Evolutionary conservation across 2,888 invertebrate species (phyloP).

Genomic region (Sarcophaga variegata): DNA sequence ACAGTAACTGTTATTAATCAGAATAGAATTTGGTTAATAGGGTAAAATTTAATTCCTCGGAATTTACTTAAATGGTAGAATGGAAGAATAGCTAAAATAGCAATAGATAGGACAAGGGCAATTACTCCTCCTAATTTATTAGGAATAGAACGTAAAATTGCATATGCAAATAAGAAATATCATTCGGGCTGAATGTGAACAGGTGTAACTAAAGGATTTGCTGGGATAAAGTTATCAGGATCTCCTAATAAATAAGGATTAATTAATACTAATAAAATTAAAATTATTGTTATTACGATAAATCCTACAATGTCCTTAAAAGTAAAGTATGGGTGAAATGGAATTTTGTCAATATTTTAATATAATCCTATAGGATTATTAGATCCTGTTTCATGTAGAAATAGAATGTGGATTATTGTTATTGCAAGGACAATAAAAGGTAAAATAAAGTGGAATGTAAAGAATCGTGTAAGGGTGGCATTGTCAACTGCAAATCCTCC

Average conservation of each 20-base stretch:
- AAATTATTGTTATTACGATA: constrained; percentile 83
- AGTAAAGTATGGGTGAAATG: constrained; percentile 86
- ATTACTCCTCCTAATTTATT: constrained; percentile 90
- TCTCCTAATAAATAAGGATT: constrained; percentile 86
- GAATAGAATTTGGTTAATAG: constrained; percentile 84
- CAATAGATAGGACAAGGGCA: constrained; percentile 83
- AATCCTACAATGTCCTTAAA: constrained; percentile 86
- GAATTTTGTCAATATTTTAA: constrained; percentile 86
- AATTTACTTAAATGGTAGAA: constrained; percentile 84
- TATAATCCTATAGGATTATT: constrained; percentile 86
- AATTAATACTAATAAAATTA: constrained; percentile 83
- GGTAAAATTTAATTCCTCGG: constrained; percentile 85
- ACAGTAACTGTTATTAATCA: constrained; percentile 84
- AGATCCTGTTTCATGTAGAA: constrained; percentile 87
- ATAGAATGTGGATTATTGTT: constrained; percentile 86
- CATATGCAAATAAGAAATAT: constrained; percentile 92
- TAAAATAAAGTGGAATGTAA: constrained; percentile 88
- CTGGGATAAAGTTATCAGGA: constrained; percentile 88
- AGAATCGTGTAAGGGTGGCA: constrained; percentile 89
- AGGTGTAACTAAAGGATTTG: constrained; percentile 83
- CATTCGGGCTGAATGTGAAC: constrained; percentile 92
- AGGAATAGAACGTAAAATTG: constrained; percentile 90
- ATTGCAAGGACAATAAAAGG: constrained; percentile 86
- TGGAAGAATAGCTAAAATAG: constrained; percentile 86
- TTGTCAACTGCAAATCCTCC: constrained; percentile 89